These are phyloP conservation scores for Scartelaos histophorus DNA, from an alignment of 2,113 vertebrate species.

Conservation along the genomic window DNA sequence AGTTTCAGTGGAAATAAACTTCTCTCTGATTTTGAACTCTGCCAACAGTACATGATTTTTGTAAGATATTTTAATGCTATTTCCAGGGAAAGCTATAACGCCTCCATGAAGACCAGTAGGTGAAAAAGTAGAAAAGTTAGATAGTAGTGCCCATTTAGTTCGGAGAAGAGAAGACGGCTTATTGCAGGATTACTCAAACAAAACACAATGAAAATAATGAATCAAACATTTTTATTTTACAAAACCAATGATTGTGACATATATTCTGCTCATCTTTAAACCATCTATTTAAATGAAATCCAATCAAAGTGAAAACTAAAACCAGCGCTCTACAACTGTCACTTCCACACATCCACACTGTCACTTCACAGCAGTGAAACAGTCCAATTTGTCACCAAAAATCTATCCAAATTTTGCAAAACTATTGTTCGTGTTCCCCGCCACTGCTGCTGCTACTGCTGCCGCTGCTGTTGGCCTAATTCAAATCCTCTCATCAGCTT, in stretches of 20 bases:
- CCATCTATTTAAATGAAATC: not conserved
- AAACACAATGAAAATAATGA: not conserved
- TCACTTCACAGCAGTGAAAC: conserved; percentile 47
- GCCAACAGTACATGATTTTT: too few relatives aligned
- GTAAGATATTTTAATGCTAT: too few relatives aligned
- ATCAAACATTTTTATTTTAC: not conserved
- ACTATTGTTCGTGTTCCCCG: conserved; percentile 50
- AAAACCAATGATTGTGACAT: too few relatives aligned
- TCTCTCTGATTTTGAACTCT: too few relatives aligned
- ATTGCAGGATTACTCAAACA: too few relatives aligned
- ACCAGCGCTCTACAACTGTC: not conserved
- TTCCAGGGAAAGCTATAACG: too few relatives aligned
- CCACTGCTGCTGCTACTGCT: conserved; percentile 10
- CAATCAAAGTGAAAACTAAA: conserved; percentile 7
- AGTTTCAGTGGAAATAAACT: too few relatives aligned
- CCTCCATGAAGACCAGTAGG: too few relatives aligned
- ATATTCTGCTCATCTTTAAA: not conserved
- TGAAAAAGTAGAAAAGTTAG: too few relatives aligned
- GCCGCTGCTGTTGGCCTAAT: conserved; percentile 43
- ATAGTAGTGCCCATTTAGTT: too few relatives aligned
- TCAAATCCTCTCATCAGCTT: conserved; percentile 63
- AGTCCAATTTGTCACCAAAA: conserved; percentile 55
- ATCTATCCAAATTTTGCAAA: conserved; percentile 32
- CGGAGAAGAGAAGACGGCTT: too few relatives aligned
- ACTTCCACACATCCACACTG: conserved; percentile 29